Base-by-base conservation (phyloP, 2,888 invertebrate genomes). In the Hypolimnas misippus region DNA sequence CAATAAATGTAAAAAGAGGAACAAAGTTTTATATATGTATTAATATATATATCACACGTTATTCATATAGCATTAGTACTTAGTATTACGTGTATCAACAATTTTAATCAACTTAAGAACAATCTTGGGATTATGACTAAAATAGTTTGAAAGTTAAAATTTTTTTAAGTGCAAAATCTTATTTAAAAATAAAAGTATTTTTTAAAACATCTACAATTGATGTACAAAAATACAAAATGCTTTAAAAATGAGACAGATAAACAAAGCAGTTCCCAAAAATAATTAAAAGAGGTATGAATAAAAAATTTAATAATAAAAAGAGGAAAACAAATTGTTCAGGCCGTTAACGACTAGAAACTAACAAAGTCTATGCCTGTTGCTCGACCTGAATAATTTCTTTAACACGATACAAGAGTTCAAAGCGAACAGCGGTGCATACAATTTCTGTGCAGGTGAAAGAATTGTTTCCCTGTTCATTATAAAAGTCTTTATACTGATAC, bases 311-410 rank as follows among this genome's bases (percentile, higher is more conserved):
- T 25, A 25, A 25, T 49, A 7, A 14, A 49, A 49, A 49, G 21
- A 49, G 14, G 14, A 29, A 8, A 1, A 49, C 19, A 21, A 19
- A 21, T 19, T 19, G 21, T 46, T 46, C 44, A 14, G 49, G 49
- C 25, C 14, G 49, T 25, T 29, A 49, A 49, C 25, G 16, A 49
- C 25, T 25, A 29, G 49, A 14, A 49, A 46, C 12, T 46, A 46
- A 46, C 44, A 46, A 49, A 49, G 29, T 49, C 29, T 49, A 49
- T 49, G 49, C 49, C 49, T 49, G 49, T 49, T 49, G 49, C 49
- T 49, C 49, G 60, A 52, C 62, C 67, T 57, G 68, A 66, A 70
- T 68, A 71, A 68, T 70, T 70, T 62, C 73, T 73, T 76, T 72
- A 72, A 68, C 69, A 63, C 61, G 60, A 67, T 63, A 65, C 63